Base-by-base conservation (phyloP, 2,888 invertebrate species). In the Tetragonisca angustula region DNA sequence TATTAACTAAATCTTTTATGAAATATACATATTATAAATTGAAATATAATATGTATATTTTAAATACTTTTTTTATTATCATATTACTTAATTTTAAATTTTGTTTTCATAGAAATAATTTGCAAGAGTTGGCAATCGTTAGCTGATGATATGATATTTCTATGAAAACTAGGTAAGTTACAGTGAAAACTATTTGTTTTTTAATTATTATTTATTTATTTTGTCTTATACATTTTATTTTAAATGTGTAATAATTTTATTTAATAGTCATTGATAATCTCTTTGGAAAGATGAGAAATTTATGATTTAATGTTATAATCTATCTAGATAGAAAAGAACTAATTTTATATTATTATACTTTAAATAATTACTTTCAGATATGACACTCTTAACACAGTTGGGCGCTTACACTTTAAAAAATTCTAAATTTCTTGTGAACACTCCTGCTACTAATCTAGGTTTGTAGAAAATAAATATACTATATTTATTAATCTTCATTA, bases 381-480 rank as follows among this genome's bases (percentile, higher is more conserved):
- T 86, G 86, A 27, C 69, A 50, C 19, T 73, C 9, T 50, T 82
- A 32, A 62, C 75, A 9, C 52, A 61, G 17, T 67, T 78, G 2
- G 27, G 75, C 49, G n/a, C 43, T 24, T 61, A 32, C n/a, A 65
- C 59, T 73, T 59, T 77, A 17, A 79, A 76, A 32, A 77, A 27
- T 21, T 32, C 72, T 27, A 81, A 76, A 64, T 2, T 67, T 27
- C 54, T 83, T 4, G n/a, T 56, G 43, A 65, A 54, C 21, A 52
- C 1, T n/a, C 1, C 61, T 54, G 32, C 50, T 36, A 52, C 49
- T 67, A 84, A 75, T 75, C 64, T 83, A 83, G 77, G 85, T 85
- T 75, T 36, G 82, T 79, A 72, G 2, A 62, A 15, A 64, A 36
- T 17, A 59, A 36, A 59, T 17, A 49, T 62, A 43, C 43, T 67